Conservation (phyloP, 2,113 vertebrate species). For the Hippocampus barbouri region DNA sequence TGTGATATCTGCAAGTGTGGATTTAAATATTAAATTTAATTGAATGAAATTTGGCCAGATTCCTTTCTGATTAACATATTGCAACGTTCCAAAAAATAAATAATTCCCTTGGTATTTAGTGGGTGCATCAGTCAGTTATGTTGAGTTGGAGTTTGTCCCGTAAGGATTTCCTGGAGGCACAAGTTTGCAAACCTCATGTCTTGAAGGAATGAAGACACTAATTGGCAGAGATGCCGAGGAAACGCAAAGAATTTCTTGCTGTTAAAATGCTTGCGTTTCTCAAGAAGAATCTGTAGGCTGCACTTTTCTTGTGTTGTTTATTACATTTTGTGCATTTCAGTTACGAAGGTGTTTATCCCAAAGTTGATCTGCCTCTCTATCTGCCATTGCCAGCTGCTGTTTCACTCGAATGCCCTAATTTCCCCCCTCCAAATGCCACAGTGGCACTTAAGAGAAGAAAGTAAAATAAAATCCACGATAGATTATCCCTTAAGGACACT, state of each 20-base stretch:
- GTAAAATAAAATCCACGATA: conserved; percentile 1
- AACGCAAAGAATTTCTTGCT: background rate
- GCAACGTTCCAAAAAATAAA: no score
- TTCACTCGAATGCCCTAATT: conserved; percentile 1
- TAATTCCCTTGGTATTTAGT: no score
- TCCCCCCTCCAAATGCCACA: background rate
- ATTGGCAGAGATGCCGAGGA: background rate
- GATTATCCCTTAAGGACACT: background rate
- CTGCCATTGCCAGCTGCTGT: background rate
- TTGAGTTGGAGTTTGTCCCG: no score
- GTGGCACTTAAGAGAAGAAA: conserved; percentile 2
- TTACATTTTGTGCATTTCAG: background rate
- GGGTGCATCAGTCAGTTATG: no score
- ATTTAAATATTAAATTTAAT: no score
- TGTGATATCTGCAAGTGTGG: no score
- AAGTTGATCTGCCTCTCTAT: background rate
- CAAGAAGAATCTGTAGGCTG: background rate
- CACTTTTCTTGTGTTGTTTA: background rate
- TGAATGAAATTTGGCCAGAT: no score
- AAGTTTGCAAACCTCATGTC: background rate
- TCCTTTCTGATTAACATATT: no score
- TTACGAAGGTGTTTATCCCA: background rate
- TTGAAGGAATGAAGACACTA: background rate
- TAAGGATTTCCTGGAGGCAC: no score
- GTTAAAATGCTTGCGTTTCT: background rate